A percentile compares a stretch with the other conserved stretches of the same genome.
phyloP scores from a whole-genome alignment of 1,140 invertebrate genomes.

The Asobara japonica region DNA sequence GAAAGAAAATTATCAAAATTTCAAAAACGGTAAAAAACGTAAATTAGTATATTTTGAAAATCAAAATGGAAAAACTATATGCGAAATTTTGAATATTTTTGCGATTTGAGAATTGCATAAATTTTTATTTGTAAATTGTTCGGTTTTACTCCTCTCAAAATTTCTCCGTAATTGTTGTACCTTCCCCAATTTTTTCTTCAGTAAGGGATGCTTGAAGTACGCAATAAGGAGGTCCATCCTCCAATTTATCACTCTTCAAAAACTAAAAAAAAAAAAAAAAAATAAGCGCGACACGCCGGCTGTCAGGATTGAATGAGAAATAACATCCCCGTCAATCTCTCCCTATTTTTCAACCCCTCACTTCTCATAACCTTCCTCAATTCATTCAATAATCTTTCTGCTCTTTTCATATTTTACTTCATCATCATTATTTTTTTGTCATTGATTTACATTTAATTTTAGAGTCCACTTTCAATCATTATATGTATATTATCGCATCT shows the following conservation, averaged over 20 bases:
- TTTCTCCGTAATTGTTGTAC: too few species aligned
- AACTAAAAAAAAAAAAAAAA: background rate
- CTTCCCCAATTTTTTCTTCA: too few species aligned
- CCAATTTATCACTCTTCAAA: background rate
- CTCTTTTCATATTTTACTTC: background rate
- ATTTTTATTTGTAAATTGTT: too few species aligned
- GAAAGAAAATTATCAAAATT: too few species aligned
- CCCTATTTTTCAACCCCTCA: background rate
- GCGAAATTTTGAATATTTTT: too few species aligned
- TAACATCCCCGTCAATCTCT: background rate
- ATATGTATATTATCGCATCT: constrained; percentile 41
- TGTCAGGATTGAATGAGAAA: background rate
- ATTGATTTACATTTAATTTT: constrained; percentile 66
- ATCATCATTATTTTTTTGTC: constrained; percentile 15
- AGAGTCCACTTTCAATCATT: constrained; percentile 66
- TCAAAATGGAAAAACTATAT: too few species aligned
- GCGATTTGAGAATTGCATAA: too few species aligned
- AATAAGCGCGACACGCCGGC: background rate
- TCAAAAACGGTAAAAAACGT: too few species aligned
- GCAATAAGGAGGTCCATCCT: background rate
- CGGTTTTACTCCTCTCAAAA: too few species aligned
- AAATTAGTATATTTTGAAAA: too few species aligned
- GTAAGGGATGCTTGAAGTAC: constrained; percentile 15
- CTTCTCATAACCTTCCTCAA: background rate
- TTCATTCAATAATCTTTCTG: background rate